Conservation (phyloP, 2,888 invertebrate species). For the Mellilla xanthometata region DNA sequence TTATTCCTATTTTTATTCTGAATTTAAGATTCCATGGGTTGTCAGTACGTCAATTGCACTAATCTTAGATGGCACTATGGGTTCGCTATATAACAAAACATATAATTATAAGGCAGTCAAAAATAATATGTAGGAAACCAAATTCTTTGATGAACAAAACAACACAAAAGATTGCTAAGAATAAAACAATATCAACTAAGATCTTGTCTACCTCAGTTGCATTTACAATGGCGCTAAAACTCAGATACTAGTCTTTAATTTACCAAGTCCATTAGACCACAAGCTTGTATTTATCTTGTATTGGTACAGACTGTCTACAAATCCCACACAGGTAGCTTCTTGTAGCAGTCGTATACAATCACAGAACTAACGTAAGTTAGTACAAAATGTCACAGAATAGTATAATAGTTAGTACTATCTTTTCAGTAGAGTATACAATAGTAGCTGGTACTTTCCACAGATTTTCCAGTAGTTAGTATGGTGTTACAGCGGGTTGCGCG, state of each 20-base stretch:
- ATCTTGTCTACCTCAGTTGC: no score
- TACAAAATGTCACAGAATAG: neutral
- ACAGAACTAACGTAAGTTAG: neutral
- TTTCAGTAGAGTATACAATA: slow-evolving; percentile 6
- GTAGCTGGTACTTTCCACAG: neutral
- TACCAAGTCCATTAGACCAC: neutral
- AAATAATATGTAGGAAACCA: no score
- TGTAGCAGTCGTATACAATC: slow-evolving; percentile 24
- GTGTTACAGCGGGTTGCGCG: slow-evolving; percentile 24
- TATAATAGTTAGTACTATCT: slow-evolving; percentile 2
- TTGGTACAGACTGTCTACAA: slow-evolving; percentile 11
- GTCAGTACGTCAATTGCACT: no score
- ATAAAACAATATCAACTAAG: no score
- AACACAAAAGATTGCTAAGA: no score
- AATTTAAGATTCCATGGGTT: no score
- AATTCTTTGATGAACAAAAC: no score
- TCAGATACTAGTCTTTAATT: slow-evolving; percentile 2
- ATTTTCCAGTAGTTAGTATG: slow-evolving; percentile 8
- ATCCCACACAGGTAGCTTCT: slow-evolving; percentile 29
- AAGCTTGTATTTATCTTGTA: slow-evolving; percentile 7
- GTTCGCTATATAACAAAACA: no score
- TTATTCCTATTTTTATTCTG: no score
- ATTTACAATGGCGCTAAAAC: no score
- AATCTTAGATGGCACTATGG: no score
- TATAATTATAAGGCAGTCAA: no score